phyloP scores from a whole-genome alignment of 2,113 vertebrate genomes.

The Mirounga angustirostris region DNA sequence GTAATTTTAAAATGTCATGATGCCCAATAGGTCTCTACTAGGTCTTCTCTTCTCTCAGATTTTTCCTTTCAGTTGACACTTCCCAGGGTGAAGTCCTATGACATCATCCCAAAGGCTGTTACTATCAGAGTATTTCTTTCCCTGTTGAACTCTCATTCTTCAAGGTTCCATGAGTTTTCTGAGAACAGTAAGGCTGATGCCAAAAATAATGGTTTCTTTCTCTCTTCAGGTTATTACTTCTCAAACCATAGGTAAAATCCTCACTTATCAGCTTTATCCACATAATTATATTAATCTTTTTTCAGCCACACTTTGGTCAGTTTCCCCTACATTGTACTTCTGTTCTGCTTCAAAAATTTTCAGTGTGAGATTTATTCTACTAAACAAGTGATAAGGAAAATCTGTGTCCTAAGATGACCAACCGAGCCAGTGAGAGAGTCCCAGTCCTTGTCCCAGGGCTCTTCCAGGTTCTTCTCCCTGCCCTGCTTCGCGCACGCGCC shows the following conservation, averaged over 20 bases:
- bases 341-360: not conserved
- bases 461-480: too few species aligned
- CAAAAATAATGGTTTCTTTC: not conserved
- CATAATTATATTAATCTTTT: not conserved
- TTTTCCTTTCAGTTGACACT: not conserved
- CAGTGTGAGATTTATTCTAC: not conserved
- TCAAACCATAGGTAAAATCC: not conserved
- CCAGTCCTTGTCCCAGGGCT: too few species aligned
- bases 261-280: not conserved
- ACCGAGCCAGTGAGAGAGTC: too few species aligned
- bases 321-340: not conserved
- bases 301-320: not conserved
- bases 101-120: not conserved
- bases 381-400: not conserved
- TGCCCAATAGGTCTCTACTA: not conserved
- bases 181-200: not conserved
- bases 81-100: not conserved
- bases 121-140: not conserved
- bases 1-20: not conserved
- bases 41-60: not conserved
- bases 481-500: too few species aligned
- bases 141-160: not conserved
- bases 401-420: too few species aligned
- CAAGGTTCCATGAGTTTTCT: not conserved
- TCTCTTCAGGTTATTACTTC: not conserved